A percentile compares a stretch with the other conserved stretches of the same genome.
Conservation (phyloP, 2,888 invertebrate genomes). For the Nomada hirtipes region DNA sequence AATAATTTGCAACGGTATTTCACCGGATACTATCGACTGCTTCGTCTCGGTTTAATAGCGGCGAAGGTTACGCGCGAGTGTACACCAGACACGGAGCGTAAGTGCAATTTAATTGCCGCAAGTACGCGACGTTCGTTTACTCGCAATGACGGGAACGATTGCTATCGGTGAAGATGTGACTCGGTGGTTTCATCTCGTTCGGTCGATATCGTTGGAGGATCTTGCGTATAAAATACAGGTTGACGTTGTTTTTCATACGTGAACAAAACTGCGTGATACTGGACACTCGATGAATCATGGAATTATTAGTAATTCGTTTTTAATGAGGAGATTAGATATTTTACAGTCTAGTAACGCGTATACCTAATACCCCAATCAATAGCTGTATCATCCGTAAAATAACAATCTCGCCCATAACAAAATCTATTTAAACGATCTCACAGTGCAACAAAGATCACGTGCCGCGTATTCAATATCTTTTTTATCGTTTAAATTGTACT, state of each 20-base stretch:
- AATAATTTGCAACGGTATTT: slow-evolving; percentile 34
- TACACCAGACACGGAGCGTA: slow-evolving; percentile 35
- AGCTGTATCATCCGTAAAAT: no score
- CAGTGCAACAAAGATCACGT: no score
- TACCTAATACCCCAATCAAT: not conserved
- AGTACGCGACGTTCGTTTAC: slow-evolving; percentile 43
- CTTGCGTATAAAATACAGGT: slow-evolving; percentile 37
- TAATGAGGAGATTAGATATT: not conserved
- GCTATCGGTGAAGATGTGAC: slow-evolving; percentile 36
- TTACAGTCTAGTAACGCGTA: not conserved
- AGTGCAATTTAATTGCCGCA: slow-evolving; percentile 60
- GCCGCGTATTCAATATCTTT: no score
- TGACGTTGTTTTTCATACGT: slow-evolving; percentile 44
- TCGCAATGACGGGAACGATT: slow-evolving; percentile 60
- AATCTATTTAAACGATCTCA: no score
- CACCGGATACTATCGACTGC: not conserved
- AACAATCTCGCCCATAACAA: no score
- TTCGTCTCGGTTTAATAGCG: slow-evolving; percentile 32
- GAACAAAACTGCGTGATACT: not conserved
- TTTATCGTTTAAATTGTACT: no score
- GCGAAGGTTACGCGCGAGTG: slow-evolving; percentile 30
- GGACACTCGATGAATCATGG: no score
- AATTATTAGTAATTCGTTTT: no score
- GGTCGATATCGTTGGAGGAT: slow-evolving; percentile 33
- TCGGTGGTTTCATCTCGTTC: slow-evolving; percentile 37